Base-by-base conservation (phyloP, 2,797 vertebrate genomes). In the Tangara arthus region DNA sequence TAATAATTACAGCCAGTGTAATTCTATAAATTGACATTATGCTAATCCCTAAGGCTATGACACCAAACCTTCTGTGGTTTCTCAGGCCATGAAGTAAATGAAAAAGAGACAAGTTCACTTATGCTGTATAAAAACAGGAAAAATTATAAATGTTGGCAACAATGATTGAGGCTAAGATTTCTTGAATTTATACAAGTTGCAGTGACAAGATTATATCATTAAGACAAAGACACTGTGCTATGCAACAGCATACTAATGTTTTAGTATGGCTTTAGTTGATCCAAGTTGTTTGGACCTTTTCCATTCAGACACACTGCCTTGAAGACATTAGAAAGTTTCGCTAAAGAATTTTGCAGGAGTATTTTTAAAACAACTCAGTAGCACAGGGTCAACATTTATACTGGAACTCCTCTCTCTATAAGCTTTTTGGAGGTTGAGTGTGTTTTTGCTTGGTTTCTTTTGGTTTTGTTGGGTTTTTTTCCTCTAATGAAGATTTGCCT, bases 301-400 rank as follows among this genome's bases (percentile, higher is more conserved):
- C 47, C 5, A 16, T 50, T 6, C 4, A 8, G 26, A 55, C 17
- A 13, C 5, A 65, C 0, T 0, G 1, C 11, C 16, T 49, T 22
- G 18, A 71, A 65, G 9, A 68, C 2, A 37, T 42, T 11, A 22
- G 7, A 60, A 89, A 39, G 8, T 37, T 63, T 49, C 15, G 3
- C 3, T 34, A 26, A 64, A 32, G 2, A 15, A 32, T 61, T 73
- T 75, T 79, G 2, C 37, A 79, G 23, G 6, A 50, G 49, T 16
- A 28, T 17, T 39, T 15, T 15, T 32, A 66, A 81, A 75, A 44
- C 1, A 6, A 28, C 2, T 42, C 23, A 79, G 41, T 19, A 87
- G 10, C 16, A 49, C 15, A 78, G 22, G 49, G 12, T 18, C 5
- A 4, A 35, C 15, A 11, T 34, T 32, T 16, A 57, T 12, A 27